Base-by-base conservation (phyloP, 2,888 invertebrate genomes). In the Baccha elongata region DNA sequence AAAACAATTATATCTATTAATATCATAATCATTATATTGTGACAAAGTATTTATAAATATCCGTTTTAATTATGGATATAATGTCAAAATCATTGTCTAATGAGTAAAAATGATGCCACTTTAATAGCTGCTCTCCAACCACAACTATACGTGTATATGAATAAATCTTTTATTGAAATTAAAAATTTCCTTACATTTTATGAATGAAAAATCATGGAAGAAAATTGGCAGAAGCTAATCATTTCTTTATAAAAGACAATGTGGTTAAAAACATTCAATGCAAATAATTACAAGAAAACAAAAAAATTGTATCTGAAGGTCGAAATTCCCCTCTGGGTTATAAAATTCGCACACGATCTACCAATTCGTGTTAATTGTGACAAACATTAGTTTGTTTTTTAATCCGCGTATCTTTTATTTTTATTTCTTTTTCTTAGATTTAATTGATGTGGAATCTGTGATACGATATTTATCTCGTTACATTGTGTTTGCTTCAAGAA, bases 391-490 rank as follows among this genome's bases (percentile, higher is more conserved):
- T 3, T 32, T 26, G 26, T 6, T 26, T 6, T 26, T 6, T 4
- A 26, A 3, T 26, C 26, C 26, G 26, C 26, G 3, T 4, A 50
- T 23, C 29, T 26, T 17, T 32, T 32, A 13, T 15, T n/a, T 10
- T 15, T 8, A 35, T 26, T 40, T 17, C 11, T 40, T 8, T 19
- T 53, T 15, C 1, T 37, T 62, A 21, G 32, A 68, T 62, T 62
- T 68, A 75, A 69, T 76, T 69, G 69, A 68, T 40, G 26, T 69
- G 62, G 69, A 76, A 69, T 64, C 62, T 40, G 40, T 15, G 75
- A 69, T 69, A 69, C 76, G 62, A 55, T 69, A 62, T 26, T 55
- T 64, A 69, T 76, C 69, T 71, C 48, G 17, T 69, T 62, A 55
- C 60, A 50, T 26, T 40, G 50, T 52, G 11, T 26, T 40, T 37